A percentile compares a stretch with the other conserved stretches of the same genome.
phyloP scores from a whole-genome alignment of 2,888 invertebrate species.

The Hylaea fasciaria region DNA sequence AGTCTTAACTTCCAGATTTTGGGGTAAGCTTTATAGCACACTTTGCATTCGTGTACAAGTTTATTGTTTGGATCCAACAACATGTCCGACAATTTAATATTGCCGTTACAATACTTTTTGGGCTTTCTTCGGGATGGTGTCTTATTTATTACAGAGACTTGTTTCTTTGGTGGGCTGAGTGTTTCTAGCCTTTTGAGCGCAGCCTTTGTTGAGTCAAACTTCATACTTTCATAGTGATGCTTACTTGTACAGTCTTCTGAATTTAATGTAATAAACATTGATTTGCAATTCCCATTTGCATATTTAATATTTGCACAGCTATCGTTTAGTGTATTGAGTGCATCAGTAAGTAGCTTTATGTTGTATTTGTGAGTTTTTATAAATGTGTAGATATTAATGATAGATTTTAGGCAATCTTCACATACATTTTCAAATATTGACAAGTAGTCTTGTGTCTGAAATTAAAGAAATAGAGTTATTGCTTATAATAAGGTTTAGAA shows the following conservation, averaged over 20 bases:
- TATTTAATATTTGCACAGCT: slow-evolving; percentile 49
- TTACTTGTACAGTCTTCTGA: slow-evolving; percentile 52
- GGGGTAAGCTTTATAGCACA: slow-evolving; percentile 58
- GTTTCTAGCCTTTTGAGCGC: slow-evolving; percentile 51
- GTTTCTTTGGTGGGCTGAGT: slow-evolving; percentile 29
- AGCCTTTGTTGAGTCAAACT: slow-evolving; percentile 35
- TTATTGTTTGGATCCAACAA: slow-evolving; percentile 52
- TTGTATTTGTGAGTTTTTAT: slow-evolving; percentile 54
- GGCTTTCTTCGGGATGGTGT: slow-evolving; percentile 13
- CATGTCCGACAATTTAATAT: slow-evolving; percentile 49
- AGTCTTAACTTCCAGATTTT: slow-evolving; percentile 55
- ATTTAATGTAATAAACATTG: slow-evolving; percentile 61
- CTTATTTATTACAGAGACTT: slow-evolving; percentile 32
- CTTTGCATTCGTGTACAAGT: slow-evolving; percentile 56
- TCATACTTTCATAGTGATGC: slow-evolving; percentile 57
- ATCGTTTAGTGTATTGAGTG: slow-evolving; percentile 50
- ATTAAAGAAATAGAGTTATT: slow-evolving; percentile 29
- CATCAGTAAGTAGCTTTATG: slow-evolving; percentile 48
- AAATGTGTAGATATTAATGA: slow-evolving; percentile 61
- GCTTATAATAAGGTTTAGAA: too few species aligned
- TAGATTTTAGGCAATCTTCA: slow-evolving; percentile 53
- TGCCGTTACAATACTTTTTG: slow-evolving; percentile 24
- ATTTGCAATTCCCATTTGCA: slow-evolving; percentile 44
- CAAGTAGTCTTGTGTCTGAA: slow-evolving; percentile 60
- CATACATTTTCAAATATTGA: slow-evolving; percentile 58